phyloP scores from a whole-genome alignment of 2,888 invertebrate genomes.

The Rhaphigaster nebulosa region DNA sequence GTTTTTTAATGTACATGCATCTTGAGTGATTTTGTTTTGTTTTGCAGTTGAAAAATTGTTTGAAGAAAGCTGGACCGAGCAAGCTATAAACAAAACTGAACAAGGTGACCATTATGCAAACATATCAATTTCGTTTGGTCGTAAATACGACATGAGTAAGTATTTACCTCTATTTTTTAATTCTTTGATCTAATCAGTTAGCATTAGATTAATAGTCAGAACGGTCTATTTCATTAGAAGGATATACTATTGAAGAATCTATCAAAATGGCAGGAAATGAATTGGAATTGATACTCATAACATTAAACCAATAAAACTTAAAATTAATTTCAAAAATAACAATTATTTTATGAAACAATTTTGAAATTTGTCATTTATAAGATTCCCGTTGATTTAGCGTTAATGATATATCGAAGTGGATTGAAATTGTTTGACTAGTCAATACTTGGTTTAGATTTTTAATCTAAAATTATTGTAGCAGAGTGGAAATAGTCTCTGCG shows the following conservation, averaged over 20 bases:
- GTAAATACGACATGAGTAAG: constrained; percentile 33
- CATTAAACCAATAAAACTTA: no score
- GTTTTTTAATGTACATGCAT: no score
- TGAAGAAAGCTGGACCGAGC: background rate
- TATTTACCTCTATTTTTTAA: background rate
- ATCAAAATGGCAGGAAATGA: background rate
- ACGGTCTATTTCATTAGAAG: background rate
- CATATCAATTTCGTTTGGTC: constrained; percentile 21
- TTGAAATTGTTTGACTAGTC: no score
- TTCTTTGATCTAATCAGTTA: background rate
- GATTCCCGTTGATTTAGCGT: no score
- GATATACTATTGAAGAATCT: background rate
- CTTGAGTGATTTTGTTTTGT: background rate
- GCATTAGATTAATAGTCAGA: background rate
- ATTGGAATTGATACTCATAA: background rate
- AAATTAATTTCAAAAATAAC: no score
- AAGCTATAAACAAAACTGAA: constrained; percentile 5
- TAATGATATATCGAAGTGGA: no score
- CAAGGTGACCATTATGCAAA: background rate
- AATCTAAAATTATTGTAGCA: no score
- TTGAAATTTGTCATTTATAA: no score
- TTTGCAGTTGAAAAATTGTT: background rate
- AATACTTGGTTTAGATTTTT: no score
- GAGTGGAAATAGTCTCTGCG: no score
- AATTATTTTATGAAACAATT: no score